phyloP scores from a whole-genome alignment of 2,888 invertebrate genomes.

The Drosophila neotestacea region DNA sequence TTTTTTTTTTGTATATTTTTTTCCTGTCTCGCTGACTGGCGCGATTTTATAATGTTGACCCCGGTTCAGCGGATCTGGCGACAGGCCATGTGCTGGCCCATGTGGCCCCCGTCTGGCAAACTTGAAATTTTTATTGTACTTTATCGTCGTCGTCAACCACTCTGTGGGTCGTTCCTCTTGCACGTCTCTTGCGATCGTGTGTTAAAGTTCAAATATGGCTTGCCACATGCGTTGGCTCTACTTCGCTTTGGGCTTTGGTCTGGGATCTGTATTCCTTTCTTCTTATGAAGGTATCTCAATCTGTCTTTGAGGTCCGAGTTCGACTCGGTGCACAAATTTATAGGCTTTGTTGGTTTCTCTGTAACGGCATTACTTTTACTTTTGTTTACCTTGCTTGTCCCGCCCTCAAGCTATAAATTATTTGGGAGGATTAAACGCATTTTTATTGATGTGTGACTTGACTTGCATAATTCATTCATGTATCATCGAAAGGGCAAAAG shows the following conservation, averaged over 20 bases:
- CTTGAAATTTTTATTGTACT: constrained; percentile 74
- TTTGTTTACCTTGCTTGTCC: constrained; percentile 43
- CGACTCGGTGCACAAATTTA: constrained; percentile 51
- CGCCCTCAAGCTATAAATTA: constrained; percentile 52
- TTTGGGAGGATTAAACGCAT: constrained; percentile 61
- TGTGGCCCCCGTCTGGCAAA: constrained; percentile 57
- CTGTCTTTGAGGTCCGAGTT: constrained; percentile 54
- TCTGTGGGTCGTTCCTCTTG: constrained; percentile 49
- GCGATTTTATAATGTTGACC: constrained; percentile 79
- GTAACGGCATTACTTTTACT: constrained; percentile 55
- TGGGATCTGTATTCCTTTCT: constrained; percentile 41
- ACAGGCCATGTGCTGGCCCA: constrained; percentile 49
- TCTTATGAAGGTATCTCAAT: constrained; percentile 75
- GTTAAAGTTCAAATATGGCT: constrained; percentile 78
- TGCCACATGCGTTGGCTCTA: constrained; percentile 63
- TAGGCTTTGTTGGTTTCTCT: constrained; percentile 40
- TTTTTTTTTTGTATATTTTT: not conserved
- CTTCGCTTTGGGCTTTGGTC: constrained; percentile 5
- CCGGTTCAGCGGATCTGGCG: constrained; percentile 71
- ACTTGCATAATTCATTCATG: constrained; percentile 61
- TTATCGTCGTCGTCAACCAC: constrained; percentile 42
- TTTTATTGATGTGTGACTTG: constrained; percentile 65
- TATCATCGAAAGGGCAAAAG: constrained; percentile 19
- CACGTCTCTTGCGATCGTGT: constrained; percentile 47
- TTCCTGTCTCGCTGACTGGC: constrained; percentile 32